Evolutionary conservation across 2,888 invertebrate species (phyloP).

Genomic region (Rutpela maculata): DNA sequence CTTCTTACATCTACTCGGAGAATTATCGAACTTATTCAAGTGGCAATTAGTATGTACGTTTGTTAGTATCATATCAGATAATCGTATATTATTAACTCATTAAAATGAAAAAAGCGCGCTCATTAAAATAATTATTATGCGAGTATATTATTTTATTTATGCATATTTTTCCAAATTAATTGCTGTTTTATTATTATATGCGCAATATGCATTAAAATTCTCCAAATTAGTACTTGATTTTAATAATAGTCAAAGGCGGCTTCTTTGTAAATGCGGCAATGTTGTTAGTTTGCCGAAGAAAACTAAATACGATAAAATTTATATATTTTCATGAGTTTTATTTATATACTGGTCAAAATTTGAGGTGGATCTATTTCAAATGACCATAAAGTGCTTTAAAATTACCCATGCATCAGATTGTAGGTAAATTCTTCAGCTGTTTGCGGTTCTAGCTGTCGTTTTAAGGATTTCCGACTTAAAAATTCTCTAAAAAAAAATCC

Average conservation of each 20-base stretch:
- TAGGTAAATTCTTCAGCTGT: too few species aligned
- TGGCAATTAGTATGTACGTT: constrained; percentile 33
- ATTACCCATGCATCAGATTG: too few species aligned
- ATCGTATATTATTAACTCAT: constrained; percentile 29
- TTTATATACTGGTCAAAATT: too few species aligned
- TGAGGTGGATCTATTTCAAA: too few species aligned
- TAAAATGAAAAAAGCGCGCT: constrained; percentile 17
- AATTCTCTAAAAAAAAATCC: too few species aligned
- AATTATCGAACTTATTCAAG: constrained; percentile 24
- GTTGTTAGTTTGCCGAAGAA: too few species aligned
- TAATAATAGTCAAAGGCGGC: not conserved
- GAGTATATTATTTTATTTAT: constrained; percentile 29
- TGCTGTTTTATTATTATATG: not conserved
- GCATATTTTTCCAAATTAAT: not conserved
- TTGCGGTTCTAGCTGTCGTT: too few species aligned
- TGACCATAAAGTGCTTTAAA: too few species aligned
- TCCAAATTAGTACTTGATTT: not conserved
- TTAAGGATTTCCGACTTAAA: too few species aligned
- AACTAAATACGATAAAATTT: too few species aligned
- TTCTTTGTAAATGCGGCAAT: too few species aligned
- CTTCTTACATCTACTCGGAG: constrained; percentile 36
- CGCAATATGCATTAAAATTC: not conserved
- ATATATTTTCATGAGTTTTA: too few species aligned
- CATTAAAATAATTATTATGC: constrained; percentile 24
- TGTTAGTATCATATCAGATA: constrained; percentile 13